phyloP scores from a whole-genome alignment of 2,888 invertebrate species.

The Nomada flava region DNA sequence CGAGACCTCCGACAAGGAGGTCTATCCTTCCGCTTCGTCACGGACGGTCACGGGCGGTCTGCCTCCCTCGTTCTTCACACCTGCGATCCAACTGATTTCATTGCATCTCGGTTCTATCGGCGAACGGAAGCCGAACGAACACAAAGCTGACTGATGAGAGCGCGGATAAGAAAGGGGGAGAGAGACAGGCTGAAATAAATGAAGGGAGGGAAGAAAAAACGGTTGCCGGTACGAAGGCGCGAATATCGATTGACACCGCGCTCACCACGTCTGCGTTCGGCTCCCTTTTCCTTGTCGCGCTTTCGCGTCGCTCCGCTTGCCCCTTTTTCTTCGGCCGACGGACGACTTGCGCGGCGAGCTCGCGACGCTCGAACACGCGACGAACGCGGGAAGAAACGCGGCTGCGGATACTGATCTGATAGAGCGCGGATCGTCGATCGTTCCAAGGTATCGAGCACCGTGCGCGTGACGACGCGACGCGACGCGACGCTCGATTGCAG shows the following conservation, averaged over 20 bases:
- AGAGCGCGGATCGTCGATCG: background rate
- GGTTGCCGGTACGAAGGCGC: slow-evolving; percentile 67
- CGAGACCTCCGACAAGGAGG: slow-evolving; percentile 58
- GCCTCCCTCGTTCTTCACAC: background rate
- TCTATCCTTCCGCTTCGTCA: slow-evolving; percentile 46
- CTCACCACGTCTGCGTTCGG: slow-evolving; percentile 1
- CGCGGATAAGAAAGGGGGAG: no score
- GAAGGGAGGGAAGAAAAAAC: slow-evolving; percentile 40
- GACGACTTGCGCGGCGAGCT: slow-evolving; percentile 47
- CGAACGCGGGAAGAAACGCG: background rate
- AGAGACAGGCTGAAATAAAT: background rate
- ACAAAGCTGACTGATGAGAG: no score
- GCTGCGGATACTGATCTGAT: no score
- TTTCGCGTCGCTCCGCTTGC: slow-evolving; percentile 34
- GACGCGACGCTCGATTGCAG: background rate
- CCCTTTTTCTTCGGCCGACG: slow-evolving; percentile 28
- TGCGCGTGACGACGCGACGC: background rate
- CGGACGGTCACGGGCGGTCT: background rate
- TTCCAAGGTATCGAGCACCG: background rate
- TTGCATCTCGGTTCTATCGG: no score
- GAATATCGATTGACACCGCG: slow-evolving; percentile 64
- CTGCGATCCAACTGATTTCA: background rate
- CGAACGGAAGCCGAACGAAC: no score
- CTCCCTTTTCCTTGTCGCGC: slow-evolving; percentile 20
- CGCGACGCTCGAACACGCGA: background rate